These are phyloP conservation scores for Ostrea edulis DNA, from an alignment of 1,140 invertebrate species.

Conservation along the genomic window DNA sequence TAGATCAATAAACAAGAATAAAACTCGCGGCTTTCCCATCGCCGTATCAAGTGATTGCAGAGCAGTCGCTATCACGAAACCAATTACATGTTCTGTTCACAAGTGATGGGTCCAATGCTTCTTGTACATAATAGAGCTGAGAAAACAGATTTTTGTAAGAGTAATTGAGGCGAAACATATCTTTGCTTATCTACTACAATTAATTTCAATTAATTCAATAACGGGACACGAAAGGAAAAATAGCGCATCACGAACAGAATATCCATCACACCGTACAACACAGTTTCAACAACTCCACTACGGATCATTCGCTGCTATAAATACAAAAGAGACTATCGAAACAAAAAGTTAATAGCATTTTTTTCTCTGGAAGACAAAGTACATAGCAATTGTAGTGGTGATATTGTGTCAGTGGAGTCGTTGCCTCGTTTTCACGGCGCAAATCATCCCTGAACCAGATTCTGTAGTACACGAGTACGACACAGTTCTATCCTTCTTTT, in stretches of 20 bases:
- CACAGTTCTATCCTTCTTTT: too few species aligned
- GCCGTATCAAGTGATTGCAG: slow-evolving; percentile 8
- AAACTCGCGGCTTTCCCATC: not conserved
- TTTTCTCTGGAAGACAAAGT: not conserved
- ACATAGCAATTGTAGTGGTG: not conserved
- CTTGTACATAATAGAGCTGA: slow-evolving; percentile 34
- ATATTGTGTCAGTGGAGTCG: not conserved
- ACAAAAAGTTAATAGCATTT: not conserved
- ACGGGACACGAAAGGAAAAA: not conserved
- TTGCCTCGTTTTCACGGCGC: too few species aligned
- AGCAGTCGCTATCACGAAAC: not conserved
- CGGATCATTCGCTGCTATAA: not conserved
- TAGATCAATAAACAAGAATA: not conserved
- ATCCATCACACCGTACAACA: not conserved
- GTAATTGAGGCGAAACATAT: slow-evolving; percentile 34
- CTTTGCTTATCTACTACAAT: slow-evolving; percentile 30
- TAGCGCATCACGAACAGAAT: not conserved
- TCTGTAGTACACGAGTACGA: too few species aligned
- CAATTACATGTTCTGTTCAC: slow-evolving; percentile 36
- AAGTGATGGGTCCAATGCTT: slow-evolving; percentile 31
- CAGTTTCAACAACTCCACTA: not conserved
- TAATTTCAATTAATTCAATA: slow-evolving; percentile 35
- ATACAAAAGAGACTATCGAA: not conserved
- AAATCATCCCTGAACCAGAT: too few species aligned
- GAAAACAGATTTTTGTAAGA: slow-evolving; percentile 29